A percentile compares a stretch with the other conserved stretches of the same genome.
Conservation (phyloP, 2,113 vertebrate genomes). For the Clupea harengus region DNA sequence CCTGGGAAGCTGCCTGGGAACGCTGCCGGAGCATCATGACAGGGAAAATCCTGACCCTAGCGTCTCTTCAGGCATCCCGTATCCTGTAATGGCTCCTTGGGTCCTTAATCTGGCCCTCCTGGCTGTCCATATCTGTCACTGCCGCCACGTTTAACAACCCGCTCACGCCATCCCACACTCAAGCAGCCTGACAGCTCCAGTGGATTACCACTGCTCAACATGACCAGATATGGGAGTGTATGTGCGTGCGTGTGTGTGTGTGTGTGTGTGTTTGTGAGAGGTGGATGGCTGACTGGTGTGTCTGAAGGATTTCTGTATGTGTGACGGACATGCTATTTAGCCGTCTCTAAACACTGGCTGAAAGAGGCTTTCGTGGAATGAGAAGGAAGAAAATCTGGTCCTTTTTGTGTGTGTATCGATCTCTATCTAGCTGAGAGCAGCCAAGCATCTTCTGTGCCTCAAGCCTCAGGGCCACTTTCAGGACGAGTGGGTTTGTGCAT, state of each 20-base stretch:
- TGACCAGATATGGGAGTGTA: background rate
- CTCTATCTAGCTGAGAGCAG: background rate
- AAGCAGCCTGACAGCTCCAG: background rate
- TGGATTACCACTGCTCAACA: background rate
- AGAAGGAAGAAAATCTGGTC: background rate
- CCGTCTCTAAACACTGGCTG: background rate
- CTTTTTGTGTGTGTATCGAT: background rate
- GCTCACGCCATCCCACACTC: background rate
- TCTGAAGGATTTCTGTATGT: background rate
- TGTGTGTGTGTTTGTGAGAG: background rate
- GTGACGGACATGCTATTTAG: conserved; percentile 32
- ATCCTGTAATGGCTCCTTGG: background rate
- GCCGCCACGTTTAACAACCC: background rate
- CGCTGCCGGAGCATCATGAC: background rate
- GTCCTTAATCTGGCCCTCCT: background rate
- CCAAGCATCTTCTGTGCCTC: background rate
- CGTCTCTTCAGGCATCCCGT: background rate
- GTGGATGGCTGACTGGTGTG: conserved; percentile 14
- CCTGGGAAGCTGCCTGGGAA: background rate
- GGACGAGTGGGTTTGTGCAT: background rate
- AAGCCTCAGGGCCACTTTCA: background rate
- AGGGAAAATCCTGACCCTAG: background rate
- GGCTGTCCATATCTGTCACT: background rate
- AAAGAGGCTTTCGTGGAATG: background rate
- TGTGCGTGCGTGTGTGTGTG: conserved; percentile 20